Conservation (phyloP, 2,113 vertebrate genomes). For the Platysternon megacephalum region DNA sequence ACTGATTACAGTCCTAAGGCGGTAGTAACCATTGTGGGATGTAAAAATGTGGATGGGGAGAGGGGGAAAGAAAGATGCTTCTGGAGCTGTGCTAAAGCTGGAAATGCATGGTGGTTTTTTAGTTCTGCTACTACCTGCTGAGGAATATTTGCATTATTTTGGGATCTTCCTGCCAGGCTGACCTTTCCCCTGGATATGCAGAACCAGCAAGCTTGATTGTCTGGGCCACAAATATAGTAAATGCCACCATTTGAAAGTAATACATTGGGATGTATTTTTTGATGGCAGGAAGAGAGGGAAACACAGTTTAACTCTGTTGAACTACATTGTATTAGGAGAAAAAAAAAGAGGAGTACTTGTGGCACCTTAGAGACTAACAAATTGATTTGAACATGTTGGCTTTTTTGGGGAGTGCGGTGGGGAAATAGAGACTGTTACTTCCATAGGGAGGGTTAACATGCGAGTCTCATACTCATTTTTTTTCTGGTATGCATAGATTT, state of each 20-base stretch:
- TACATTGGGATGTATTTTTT: background rate
- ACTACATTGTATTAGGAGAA: too few relatives aligned
- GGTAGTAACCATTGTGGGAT: background rate
- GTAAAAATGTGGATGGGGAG: background rate
- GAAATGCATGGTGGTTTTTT: background rate
- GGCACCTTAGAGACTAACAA: too few relatives aligned
- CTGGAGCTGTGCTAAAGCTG: background rate
- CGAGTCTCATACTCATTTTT: background rate
- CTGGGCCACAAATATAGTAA: background rate
- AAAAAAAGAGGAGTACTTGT: too few relatives aligned
- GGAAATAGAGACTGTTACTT: background rate
- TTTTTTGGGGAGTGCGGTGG: background rate
- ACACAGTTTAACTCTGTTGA: background rate
- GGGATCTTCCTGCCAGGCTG: background rate
- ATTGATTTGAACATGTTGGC: too few relatives aligned
- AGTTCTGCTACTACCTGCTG: background rate
- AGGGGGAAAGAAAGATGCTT: background rate
- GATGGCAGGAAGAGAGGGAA: background rate
- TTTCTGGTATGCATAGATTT: background rate
- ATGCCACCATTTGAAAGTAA: background rate
- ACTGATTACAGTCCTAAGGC: background rate
- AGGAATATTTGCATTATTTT: background rate
- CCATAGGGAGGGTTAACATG: background rate
- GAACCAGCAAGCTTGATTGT: background rate
- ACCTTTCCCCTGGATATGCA: background rate